Base-by-base conservation (phyloP, 2,888 invertebrate genomes). In the Parnassius mnemosyne region DNA sequence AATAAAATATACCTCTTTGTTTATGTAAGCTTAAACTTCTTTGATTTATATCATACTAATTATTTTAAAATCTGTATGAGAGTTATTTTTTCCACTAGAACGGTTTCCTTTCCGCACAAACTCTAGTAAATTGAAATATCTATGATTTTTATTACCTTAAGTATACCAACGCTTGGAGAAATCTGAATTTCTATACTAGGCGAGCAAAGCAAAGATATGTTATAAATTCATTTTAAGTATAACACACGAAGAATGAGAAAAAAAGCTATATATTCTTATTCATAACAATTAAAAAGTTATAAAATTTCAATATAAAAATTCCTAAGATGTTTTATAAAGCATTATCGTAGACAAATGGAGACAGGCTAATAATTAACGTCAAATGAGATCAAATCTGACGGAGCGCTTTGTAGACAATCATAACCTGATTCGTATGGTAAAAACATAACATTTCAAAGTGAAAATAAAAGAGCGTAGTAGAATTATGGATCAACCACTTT, bases 401-500 rank as follows among this genome's bases (percentile, higher is more conserved):
- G 47, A 13, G 11, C 10, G 16, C 25, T 62, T 57, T 43, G 53
- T 57, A 49, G 49, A 42, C 12, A 41, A 41, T 46, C 16, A 53
- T 53, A 53, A 53, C 47, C n/a, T 42, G 52, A 61, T 42, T 42
- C 53, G 43, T 62, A 47, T 53, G 57, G 57, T 57, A 53, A 60
- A 44, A 49, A 61, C 52, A 58, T 61, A 54, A 61, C 46, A 46
- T 60, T 60, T 51, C 16, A 60, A 49, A 53, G 62, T 57, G 62
- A 53, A 62, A 57, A 57, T n/a, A 46, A 53, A 11, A 34, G n/a
- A 13, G 43, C 25, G 20, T 3, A 20, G 41, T 44, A 43, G 52
- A 56, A 44, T 52, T 52, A 41, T 16, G 11, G 16, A 50, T 12
- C n/a, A 47, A 16, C 16, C 41, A 13, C 42, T 42, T 57, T 13